These are phyloP conservation scores for Oreonectes daqikongensis DNA, from an alignment of 2,797 vertebrate species.

Conservation along the genomic window DNA sequence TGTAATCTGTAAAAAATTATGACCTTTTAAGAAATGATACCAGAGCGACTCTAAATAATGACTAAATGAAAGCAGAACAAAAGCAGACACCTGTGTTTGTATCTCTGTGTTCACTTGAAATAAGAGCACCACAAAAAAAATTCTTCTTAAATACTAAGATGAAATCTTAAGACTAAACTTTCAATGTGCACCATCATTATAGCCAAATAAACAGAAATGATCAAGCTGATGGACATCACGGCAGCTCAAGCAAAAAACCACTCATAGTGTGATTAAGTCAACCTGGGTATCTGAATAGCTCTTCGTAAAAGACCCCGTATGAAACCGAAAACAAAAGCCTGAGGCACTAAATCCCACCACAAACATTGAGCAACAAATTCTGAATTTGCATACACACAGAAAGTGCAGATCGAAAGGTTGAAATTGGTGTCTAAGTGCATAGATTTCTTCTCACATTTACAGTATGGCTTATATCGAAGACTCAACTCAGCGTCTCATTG, in stretches of 20 bases:
- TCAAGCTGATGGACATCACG: background rate
- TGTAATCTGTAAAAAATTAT: conserved; percentile 18
- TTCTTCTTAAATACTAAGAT: background rate
- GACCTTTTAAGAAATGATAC: background rate
- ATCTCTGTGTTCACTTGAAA: conserved; percentile 4
- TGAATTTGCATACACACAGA: conserved; percentile 66
- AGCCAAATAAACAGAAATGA: conserved; percentile 8
- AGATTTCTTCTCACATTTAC: conserved; percentile 77
- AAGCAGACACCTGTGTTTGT: background rate
- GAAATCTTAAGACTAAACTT: conserved; percentile 1
- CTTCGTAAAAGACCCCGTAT: background rate
- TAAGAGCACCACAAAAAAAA: conserved; percentile 19
- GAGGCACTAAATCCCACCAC: conserved; percentile 53
- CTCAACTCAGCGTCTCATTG: conserved; percentile 60
- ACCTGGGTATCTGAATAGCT: conserved; percentile 11
- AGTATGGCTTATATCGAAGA: conserved; percentile 64
- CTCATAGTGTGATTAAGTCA: conserved; percentile 21
- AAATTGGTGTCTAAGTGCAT: conserved; percentile 76
- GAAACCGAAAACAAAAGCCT: conserved; percentile 40
- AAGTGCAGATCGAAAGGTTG: conserved; percentile 72
- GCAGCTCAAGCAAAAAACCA: conserved; percentile 20
- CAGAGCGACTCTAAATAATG: conserved; percentile 20
- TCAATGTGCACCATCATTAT: conserved; percentile 16
- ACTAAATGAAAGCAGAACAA: background rate
- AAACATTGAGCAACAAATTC: conserved; percentile 44